Base-by-base conservation (phyloP, 2,888 invertebrate genomes). In the Lithophane ornitopus region DNA sequence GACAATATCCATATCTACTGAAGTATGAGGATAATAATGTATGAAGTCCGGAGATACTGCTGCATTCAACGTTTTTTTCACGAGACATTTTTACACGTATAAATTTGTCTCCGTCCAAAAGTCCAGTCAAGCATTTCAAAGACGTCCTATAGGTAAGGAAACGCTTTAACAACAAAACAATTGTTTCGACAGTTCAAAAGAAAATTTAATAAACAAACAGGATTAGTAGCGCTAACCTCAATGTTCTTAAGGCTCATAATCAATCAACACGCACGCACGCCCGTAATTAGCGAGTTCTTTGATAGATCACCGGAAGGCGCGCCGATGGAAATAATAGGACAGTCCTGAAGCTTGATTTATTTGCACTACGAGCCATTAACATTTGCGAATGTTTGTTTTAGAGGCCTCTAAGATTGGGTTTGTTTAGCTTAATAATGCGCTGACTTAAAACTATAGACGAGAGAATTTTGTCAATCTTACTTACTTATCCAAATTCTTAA, bases 221-320 rank as follows among this genome's bases (percentile, higher is more conserved):
- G 54, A 68, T 83, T 76, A 61, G 41, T 58, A 62, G 66, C 49
- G 44, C 59, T 76, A 69, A 65, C 66, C 59, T 34, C 44, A 41
- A 28, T 59, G 71, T 77, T 77, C 44, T 66, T 76, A 70, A 70
- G 78, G 67, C 56, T 81, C 52, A 80, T 84, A 76, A 85, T 85
- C 79, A 87, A 85, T 85, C 85, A 85, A 79, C 73, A 65, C 49
- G 76, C 78, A 84, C 85, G 87, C 81, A 85, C 77, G 41, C 56
- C 62, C 67, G 80, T 85, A 87, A 85, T 85, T 87, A 85, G 79
- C 62, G 76, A 81, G 85, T 80, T 79, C 59, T 71, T 78, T 85
- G 86, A 87, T 85, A 87, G 85, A 87, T 85, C 82, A 74, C 85
- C 74, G 78, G 73, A 84, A 85, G 81, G 79, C 73, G 74, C 69